Percentiles rank a stretch among this genome's conserved stretches.
Conservation (phyloP, 1,140 invertebrate species). For the Diorhabda elongata region DNA sequence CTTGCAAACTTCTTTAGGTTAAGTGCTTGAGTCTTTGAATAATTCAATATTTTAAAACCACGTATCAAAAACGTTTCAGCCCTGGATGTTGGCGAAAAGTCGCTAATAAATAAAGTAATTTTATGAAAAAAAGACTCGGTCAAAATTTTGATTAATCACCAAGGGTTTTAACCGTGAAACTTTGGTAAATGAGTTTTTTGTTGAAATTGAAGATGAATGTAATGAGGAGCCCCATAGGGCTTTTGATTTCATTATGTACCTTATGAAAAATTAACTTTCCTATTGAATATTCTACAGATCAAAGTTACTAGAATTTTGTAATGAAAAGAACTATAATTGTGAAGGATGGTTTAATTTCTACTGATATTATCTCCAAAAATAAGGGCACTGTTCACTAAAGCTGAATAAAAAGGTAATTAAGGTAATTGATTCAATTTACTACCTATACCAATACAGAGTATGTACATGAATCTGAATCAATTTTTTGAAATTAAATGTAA, state of each 20-base stretch:
- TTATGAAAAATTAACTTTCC: no score
- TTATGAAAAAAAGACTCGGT: slow-evolving; percentile 1
- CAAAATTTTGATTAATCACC: slow-evolving; percentile 10
- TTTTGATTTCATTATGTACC: neutral
- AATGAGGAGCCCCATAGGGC: slow-evolving; percentile 7
- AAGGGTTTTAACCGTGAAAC: slow-evolving; percentile 5
- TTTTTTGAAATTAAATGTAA: no score
- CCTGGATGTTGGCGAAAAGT: slow-evolving; percentile 1
- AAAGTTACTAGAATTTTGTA: no score
- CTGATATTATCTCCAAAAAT: no score
- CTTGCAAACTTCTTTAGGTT: neutral
- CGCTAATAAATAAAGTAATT: slow-evolving; percentile 10
- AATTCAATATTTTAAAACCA: neutral
- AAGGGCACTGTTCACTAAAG: no score
- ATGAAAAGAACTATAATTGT: no score
- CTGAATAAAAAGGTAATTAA: no score
- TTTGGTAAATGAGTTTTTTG: slow-evolving; percentile 15
- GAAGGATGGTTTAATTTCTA: no score
- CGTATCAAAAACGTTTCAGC: neutral
- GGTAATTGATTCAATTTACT: no score
- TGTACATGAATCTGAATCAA: no score
- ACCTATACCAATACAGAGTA: no score
- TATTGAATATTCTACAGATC: no score
- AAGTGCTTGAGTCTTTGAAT: neutral
- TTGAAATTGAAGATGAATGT: slow-evolving; percentile 5